Base-by-base conservation (phyloP, 2,113 vertebrate genomes). In the Girardinichthys multiradiatus region DNA sequence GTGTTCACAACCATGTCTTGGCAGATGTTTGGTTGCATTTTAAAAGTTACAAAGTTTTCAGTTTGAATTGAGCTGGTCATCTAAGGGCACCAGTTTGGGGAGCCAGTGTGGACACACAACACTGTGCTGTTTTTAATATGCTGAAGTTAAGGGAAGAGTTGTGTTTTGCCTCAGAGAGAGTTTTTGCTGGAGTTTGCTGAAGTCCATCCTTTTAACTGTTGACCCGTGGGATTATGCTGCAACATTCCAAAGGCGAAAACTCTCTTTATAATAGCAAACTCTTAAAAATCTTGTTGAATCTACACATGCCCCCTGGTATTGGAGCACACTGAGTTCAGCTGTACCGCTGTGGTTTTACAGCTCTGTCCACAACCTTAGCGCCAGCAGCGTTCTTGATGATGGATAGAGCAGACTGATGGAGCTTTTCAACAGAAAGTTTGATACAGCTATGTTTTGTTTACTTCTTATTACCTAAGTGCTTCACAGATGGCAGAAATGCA, bases 271-370 rank as follows among this genome's bases (percentile, higher is more conserved):
- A 78, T 84, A 66, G 30, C 68, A 64, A 87, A 73, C 72, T 79
- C 51, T 61, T 59, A 42, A 78, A 85, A 76, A 80, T 83, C 74
- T 87, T 84, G 85, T 81, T 76, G 69, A 86, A 79, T 79, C 48
- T 68, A 72, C 42, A 74, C 70, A 78, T 64, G 74, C 72, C 81
- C 30, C 57, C 54, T 68, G 82, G 57, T 67, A 71, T 73, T 60
- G 79, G 17, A 57, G 76, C 71, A 54, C 42, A 48, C 28, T 37
- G 64, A 37, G 19, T 42, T 84, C 76, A 57, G 62, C 64, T 66
- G 45, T 65, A 64, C 57, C 37, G 1, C 39, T 61, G 12, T 76
- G 42, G 33, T 79, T 77, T 51, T 62, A 37, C 58, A 81, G 29
- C 9, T 54, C 29, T 60, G 67, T 63, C 68, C 63, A 66, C 57